Base-by-base conservation (phyloP, 64 coral and sea anemone species). In the Montipora efflorescens region DNA sequence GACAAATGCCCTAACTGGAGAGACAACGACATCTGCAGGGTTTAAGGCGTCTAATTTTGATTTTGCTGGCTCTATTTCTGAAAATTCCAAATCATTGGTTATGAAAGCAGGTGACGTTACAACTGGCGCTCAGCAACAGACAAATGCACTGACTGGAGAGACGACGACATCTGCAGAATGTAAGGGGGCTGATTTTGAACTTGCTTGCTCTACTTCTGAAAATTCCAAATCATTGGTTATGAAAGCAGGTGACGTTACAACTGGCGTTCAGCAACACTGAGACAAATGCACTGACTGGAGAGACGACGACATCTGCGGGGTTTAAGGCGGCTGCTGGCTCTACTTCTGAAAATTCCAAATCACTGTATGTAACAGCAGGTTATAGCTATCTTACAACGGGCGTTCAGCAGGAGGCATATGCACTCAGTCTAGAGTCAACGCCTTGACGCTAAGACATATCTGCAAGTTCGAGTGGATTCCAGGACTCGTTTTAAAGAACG, bases 231-330 rank as follows among this genome's bases (percentile, higher is more conserved):
- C 88, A 52, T 47, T 90, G 3, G 2, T 47, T 5, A 15, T 79
- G 3, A 67, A 64, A 15, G 61, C 10, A 36, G 89, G 77, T 13
- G 89, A 80, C n/a, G 59, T 90, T 4, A n/a, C 80, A 47, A 90
- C 89, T 90, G 66, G 2, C 80, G 4, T 90, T 3, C 70, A 66
- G n/a, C 19, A 50, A 91, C 77, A 86, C 6, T 13, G 7, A 91
- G 48, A 82, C 8, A 19, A 47, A 86, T 11, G 18, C 28, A 36
- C 28, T 36, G 49, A 62, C 53, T 5, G 64, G 44, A 9, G n/a
- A 87, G 21, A 87, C 5, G 49, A 16, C 77, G 2, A 52, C 49
- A 52, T 70, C 66, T 11, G 66, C 19, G 52, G 46, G 47, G 10
- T 6, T 88, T 55, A 14, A 88, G 46, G 70, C 74, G 45, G 66